Evolutionary conservation across 2,888 invertebrate species (phyloP).

Genomic region (Drosophila atripex): DNA sequence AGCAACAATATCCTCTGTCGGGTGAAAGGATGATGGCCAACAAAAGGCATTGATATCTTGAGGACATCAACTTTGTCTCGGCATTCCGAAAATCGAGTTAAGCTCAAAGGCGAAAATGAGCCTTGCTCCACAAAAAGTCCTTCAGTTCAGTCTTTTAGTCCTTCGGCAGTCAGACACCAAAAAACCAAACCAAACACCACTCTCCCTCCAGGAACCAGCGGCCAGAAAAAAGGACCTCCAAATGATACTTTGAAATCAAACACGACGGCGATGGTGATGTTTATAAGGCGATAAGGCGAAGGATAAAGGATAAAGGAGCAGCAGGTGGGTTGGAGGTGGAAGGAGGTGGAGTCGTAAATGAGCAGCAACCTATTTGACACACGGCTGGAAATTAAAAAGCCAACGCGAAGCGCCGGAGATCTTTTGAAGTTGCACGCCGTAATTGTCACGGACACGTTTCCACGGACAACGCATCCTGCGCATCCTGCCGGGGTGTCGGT

Average conservation of each 20-base stretch:
- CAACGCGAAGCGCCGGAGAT: conserved; percentile 18
- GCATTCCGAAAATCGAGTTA: conserved; percentile 33
- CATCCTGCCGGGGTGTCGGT: neutral
- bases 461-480: conserved; percentile 34
- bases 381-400: conserved; percentile 63
- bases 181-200: neutral
- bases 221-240: conserved; percentile 55
- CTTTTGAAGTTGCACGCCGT: conserved; percentile 65
- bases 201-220: neutral
- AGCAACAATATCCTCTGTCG: conserved; percentile 24
- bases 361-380: conserved; percentile 65
- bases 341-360: conserved; percentile 47
- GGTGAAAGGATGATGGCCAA: conserved; percentile 17
- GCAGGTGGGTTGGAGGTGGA: neutral
- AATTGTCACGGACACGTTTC: conserved; percentile 54
- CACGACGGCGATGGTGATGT: conserved; percentile 44
- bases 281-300: conserved; percentile 12
- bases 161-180: conserved; percentile 4
- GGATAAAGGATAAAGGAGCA: conserved; percentile 1
- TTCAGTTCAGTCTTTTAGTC: neutral
- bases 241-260: conserved; percentile 80
- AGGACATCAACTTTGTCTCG: conserved; percentile 18
- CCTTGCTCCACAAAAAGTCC: conserved; percentile 1
- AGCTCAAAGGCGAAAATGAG: conserved; percentile 52
- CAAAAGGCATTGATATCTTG: conserved; percentile 41